Evolutionary conservation across 2,888 invertebrate species (phyloP).

Genomic region (Synergus laeviventris): DNA sequence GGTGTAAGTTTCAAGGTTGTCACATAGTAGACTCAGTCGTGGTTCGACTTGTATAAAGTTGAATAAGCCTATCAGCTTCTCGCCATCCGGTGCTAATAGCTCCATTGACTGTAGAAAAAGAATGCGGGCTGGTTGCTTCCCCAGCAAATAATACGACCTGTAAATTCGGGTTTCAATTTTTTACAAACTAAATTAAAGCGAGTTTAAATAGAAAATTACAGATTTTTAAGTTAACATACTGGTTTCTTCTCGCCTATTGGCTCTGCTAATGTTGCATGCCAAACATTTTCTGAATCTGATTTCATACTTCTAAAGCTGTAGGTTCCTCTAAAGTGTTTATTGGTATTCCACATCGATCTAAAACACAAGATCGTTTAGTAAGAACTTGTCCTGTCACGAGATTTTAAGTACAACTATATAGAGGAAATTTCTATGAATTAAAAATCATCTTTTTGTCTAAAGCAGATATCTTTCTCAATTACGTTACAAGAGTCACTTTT

Average conservation of each 20-base stretch:
- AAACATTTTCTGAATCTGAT: constrained; percentile 76
- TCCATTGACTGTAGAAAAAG: constrained; percentile 83
- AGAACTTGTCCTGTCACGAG: no score
- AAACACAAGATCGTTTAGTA: constrained; percentile 43
- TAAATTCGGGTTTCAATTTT: background rate
- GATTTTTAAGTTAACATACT: constrained; percentile 48
- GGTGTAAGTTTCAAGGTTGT: no score
- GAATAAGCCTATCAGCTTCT: constrained; percentile 81
- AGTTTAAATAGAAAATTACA: background rate
- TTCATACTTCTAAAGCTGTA: constrained; percentile 81
- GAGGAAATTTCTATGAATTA: background rate
- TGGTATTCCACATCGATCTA: constrained; percentile 84
- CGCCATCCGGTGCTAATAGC: constrained; percentile 84
- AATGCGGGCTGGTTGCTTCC: constrained; percentile 80
- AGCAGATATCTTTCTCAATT: constrained; percentile 6
- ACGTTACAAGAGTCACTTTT: constrained; percentile 39
- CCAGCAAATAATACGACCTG: constrained; percentile 80
- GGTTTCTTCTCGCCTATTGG: constrained; percentile 76
- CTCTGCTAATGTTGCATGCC: constrained; percentile 77
- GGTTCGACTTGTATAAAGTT: constrained; percentile 38
- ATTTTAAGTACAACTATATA: no score
- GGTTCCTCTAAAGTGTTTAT: constrained; percentile 84
- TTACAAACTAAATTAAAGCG: background rate
- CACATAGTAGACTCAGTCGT: no score
- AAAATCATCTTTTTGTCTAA: no score